phyloP scores from a whole-genome alignment of 2,113 vertebrate genomes.

The Cynocephalus volans region DNA sequence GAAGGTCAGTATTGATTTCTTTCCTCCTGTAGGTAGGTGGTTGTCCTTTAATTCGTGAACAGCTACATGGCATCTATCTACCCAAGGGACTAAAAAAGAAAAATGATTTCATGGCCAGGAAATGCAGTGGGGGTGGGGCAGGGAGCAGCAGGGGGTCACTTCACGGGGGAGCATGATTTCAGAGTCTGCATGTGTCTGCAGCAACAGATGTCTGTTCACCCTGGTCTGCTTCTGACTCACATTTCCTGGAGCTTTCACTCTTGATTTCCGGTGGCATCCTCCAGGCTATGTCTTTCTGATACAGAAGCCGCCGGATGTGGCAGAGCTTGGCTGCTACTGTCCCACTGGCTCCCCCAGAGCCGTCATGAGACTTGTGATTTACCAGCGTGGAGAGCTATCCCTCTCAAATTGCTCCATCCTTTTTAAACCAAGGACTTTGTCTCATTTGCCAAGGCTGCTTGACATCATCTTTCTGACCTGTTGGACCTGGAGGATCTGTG shows the following conservation, averaged over 20 bases:
- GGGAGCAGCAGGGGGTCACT: too few species aligned
- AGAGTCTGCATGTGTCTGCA: accelerated
- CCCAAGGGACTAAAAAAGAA: neutral
- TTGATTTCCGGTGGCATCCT: accelerated
- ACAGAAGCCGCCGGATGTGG: neutral
- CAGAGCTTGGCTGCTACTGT: neutral
- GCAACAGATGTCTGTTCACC: neutral
- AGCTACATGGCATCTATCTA: neutral
- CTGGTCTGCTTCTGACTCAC: neutral
- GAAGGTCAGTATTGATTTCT: neutral
- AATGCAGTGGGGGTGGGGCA: accelerated
- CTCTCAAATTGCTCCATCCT: accelerated
- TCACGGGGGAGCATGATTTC: accelerated
- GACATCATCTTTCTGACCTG: neutral
- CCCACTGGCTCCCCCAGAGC: neutral
- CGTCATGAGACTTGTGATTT: neutral
- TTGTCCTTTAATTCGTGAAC: neutral
- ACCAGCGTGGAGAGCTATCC: neutral
- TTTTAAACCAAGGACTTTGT: neutral
- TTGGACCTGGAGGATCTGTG: neutral
- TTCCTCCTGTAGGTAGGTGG: neutral
- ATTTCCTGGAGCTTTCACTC: accelerated
- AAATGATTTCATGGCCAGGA: accelerated
- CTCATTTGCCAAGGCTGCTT: accelerated
- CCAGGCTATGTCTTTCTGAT: neutral